Base-by-base conservation (phyloP, 2,888 invertebrate genomes). In the Eilema sororculum region DNA sequence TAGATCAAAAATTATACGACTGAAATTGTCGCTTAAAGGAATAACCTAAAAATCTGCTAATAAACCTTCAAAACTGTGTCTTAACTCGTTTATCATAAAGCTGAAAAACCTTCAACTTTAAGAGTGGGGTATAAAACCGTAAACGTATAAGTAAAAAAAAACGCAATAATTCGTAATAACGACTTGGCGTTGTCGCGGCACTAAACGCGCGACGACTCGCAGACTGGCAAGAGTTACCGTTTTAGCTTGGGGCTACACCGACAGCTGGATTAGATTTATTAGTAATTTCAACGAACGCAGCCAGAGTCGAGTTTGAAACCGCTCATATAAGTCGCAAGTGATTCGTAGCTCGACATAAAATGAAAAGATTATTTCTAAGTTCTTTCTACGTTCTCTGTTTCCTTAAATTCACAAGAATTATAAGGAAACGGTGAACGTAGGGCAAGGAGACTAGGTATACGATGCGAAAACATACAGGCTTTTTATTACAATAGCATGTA, bases 141-240 rank as follows among this genome's bases (percentile, higher is more conserved):
- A 69, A 56, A 41, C 56, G 30, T 24, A 20, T 73, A 73, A 75
- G 78, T 77, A 79, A 78, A 76, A 80, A 76, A 80, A 84, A 78
- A 77, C 67, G 83, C 80, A 81, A 87, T 87, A 87, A 87, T 82
- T 87, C 77, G 81, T 81, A 78, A 84, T 87, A 87, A 87, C 84
- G 87, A 86, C 86, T 87, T 87, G 87, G 87, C 88, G 83, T 83
- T 82, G 84, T 84, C 82, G 76, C 77, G 77, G 76, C 77, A 78
- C 82, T 83, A 85, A 86, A 84, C 81, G 86, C 80, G 83, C 75
- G 78, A 79, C 78, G 74, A 64, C 72, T 73, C 72, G 72, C 67
- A 70, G 70, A 69, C 74, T 68, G 71, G 57, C 61, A 66, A 69
- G 66, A 69, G 67, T 68, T 78, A 70, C 67, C 65, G 60, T 62